Evolutionary conservation across 2,113 vertebrate genomes (phyloP).

Genomic region (Noctilio leporinus): DNA sequence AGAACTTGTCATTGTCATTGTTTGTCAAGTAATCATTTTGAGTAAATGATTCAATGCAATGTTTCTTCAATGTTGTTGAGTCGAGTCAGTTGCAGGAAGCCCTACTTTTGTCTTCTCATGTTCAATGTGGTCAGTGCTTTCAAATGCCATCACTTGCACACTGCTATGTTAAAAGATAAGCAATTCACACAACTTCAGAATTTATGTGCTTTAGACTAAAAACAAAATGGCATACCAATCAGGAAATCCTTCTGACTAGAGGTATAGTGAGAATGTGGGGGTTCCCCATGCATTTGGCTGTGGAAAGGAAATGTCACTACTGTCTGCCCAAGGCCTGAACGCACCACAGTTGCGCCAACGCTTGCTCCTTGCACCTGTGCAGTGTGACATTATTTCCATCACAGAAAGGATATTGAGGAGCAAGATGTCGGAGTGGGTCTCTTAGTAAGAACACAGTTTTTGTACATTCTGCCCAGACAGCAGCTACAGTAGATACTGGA

Average conservation of each 20-base stretch:
- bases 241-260: neutral
- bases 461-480: neutral
- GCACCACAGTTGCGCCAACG: neutral
- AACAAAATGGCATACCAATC: neutral
- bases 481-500: neutral
- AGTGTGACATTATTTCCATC: neutral
- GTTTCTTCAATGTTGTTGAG: neutral
- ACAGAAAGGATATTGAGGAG: neutral
- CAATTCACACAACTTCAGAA: neutral
- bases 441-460: neutral
- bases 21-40: neutral
- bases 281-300: too few species aligned
- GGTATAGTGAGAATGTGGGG: neutral
- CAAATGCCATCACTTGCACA: neutral
- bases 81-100: neutral
- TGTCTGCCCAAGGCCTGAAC: neutral
- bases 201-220: neutral
- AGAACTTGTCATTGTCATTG: neutral
- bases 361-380: neutral
- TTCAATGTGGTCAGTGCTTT: neutral
- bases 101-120: neutral
- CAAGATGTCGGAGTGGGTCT: neutral
- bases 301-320: neutral
- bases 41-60: neutral
- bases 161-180: neutral